A percentile compares a stretch with the other conserved stretches of the same genome.
Conservation (phyloP, 2,113 vertebrate genomes). For the Dasyurus viverrinus region DNA sequence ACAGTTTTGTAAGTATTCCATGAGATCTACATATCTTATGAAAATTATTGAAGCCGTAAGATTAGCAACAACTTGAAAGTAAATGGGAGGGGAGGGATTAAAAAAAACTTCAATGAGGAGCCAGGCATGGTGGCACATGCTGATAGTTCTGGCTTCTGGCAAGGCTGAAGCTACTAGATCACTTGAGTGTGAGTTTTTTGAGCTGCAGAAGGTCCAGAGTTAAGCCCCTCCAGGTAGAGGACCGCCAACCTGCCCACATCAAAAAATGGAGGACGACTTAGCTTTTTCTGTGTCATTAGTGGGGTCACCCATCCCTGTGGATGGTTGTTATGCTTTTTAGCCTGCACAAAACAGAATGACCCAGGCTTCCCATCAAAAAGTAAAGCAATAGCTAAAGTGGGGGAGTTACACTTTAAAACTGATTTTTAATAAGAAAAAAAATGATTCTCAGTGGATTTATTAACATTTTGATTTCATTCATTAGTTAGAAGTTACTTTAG, state of each 20-base stretch:
- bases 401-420: not conserved
- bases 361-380: not conserved
- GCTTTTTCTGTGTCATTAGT: not conserved
- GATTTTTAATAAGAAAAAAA: not conserved
- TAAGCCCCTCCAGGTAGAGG: too few relatives aligned
- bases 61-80: constrained; percentile 1
- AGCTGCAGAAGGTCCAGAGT: not conserved
- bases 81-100: not conserved
- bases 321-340: not conserved
- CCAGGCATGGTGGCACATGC: not conserved
- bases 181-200: not conserved
- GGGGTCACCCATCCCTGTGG: not conserved
- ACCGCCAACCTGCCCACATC: not conserved
- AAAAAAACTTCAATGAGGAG: not conserved
- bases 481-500: constrained; percentile 3
- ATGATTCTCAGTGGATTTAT: constrained; percentile 24
- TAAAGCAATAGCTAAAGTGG: not conserved
- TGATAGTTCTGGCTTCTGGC: not conserved
- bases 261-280: not conserved
- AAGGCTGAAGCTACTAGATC: too few relatives aligned
- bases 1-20: constrained; percentile 25
- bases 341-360: not conserved
- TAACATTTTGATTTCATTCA: constrained; percentile 30
- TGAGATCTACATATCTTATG: not conserved
- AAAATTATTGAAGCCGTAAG: not conserved